Conservation (phyloP, 2,797 vertebrate species). For the Catostomus latipinnis region DNA sequence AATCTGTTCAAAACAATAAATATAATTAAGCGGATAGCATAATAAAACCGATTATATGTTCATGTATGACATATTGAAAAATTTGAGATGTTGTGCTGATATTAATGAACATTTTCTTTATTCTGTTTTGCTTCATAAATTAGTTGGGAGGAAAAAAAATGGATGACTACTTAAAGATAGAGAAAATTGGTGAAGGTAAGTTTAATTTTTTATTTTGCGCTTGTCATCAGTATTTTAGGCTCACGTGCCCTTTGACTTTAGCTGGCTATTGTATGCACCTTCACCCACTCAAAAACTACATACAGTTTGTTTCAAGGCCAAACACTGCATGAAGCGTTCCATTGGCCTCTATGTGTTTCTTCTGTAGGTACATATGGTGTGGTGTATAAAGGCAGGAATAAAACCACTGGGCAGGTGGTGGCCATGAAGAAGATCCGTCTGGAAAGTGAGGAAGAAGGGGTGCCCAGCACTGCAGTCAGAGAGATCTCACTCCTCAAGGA, state of each 20-base stretch:
- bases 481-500: constrained; percentile 96
- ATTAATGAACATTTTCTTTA: background rate
- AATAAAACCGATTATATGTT: too few relatives aligned
- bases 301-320: background rate
- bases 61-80: too few relatives aligned
- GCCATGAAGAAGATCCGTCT: constrained; percentile 99
- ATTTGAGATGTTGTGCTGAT: background rate
- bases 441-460: constrained; percentile 97
- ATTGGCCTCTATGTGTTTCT: background rate
- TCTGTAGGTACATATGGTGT: constrained; percentile 94
- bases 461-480: constrained; percentile 94
- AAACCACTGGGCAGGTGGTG: constrained; percentile 91
- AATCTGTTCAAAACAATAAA: background rate
- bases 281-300: too few relatives aligned
- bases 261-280: background rate
- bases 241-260: background rate
- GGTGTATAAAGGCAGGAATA: constrained; percentile 96
- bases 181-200: constrained; percentile 97
- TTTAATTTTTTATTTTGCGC: background rate
- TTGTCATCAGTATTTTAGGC: background rate
- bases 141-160: constrained; percentile 70
- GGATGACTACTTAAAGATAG: constrained; percentile 95
- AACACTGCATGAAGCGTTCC: too few relatives aligned
- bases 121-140: constrained; percentile 2
- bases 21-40: too few relatives aligned